Base-by-base conservation (phyloP, 2,113 vertebrate species). In the Pagrus major region DNA sequence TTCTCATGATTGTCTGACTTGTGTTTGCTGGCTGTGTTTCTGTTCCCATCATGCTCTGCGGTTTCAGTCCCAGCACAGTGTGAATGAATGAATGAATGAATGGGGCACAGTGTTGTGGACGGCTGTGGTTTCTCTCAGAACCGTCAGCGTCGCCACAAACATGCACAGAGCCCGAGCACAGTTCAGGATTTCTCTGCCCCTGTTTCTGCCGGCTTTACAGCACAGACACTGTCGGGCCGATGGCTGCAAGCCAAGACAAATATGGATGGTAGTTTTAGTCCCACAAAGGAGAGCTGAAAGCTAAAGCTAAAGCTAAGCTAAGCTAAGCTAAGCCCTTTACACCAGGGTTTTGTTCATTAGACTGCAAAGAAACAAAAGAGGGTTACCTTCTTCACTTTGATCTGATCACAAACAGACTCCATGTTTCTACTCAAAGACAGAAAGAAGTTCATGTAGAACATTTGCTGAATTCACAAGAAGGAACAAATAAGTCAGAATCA, bases 61-160 rank as follows among this genome's bases (percentile, higher is more conserved):
- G 27, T 71, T 59, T 66, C 44, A 18, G 16, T 0, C 52, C 52
- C 37, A 15, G 16, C 1, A 20, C 25, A 5, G 75, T 51, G 54
- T 61, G 76, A 69, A 33, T 52, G 65, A 59, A 68, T 20, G 55
- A 14, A 44, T 61, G 76, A 69, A 33, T 52, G 65, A 59, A 68
- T 20, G 55, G 20, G 44, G 0, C 31, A 9, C 9, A 10, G 51
- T 31, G 14, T 12, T 66, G 59, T 15, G 68, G 49, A 21, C 31
- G 31, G 14, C 8, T 71, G 47, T 15, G 68, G 49, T n/a, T 72
- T 58, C 29, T 56, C 41, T 64, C 12, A 23, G 51, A 76, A 27
- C 61, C 73, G 15, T 4, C 21, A 67, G 51, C 15, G 2, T 77
- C 39, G 9, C 77, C 77, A 49, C 77, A 80, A 41, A 39, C 59